Percentiles rank a stretch among this genome's conserved stretches.
phyloP scores from a whole-genome alignment of 2,888 invertebrate genomes.

The Boloria euphrosyne region DNA sequence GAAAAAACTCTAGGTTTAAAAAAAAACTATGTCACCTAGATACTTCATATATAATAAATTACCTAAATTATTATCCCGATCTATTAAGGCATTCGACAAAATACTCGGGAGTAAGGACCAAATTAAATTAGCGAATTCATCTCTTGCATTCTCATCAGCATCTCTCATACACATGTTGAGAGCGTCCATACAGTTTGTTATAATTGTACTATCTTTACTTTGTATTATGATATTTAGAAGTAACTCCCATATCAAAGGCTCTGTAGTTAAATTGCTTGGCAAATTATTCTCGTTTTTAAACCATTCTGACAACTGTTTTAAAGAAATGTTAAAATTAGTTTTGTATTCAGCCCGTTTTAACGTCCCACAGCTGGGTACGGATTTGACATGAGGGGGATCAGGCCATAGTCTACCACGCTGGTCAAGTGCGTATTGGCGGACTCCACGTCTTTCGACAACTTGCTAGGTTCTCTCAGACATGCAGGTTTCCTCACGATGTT shows the following conservation, averaged over 20 bases:
- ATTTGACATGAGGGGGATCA: too few relatives aligned
- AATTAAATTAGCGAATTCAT: slow-evolving; percentile 56
- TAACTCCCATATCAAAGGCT: slow-evolving; percentile 64
- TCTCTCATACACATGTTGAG: slow-evolving; percentile 58
- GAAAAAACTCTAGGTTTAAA: too few relatives aligned
- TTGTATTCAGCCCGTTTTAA: too few relatives aligned
- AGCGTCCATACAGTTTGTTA: slow-evolving; percentile 60
- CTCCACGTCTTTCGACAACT: too few relatives aligned
- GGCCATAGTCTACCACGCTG: too few relatives aligned
- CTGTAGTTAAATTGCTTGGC: slow-evolving; percentile 61
- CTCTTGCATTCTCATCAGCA: slow-evolving; percentile 52
- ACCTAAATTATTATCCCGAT: slow-evolving; percentile 61
- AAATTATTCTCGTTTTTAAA: slow-evolving; percentile 62
- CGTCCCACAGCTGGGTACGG: too few relatives aligned
- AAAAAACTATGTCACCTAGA: too few relatives aligned
- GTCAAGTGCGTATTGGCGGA: too few relatives aligned
- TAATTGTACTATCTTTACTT: slow-evolving; percentile 48
- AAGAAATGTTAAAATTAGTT: too few relatives aligned
- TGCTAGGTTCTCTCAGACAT: too few relatives aligned
- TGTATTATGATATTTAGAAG: slow-evolving; percentile 63
- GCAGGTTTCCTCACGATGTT: too few relatives aligned
- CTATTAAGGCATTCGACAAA: slow-evolving; percentile 62
- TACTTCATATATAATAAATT: too few relatives aligned
- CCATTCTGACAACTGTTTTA: slow-evolving; percentile 66
- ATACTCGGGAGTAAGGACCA: slow-evolving; percentile 67